Evolutionary conservation across 2,888 invertebrate species (phyloP), one percentile per base, ranked within the genome.

Genomic region (Adela reaumurella): DNA sequence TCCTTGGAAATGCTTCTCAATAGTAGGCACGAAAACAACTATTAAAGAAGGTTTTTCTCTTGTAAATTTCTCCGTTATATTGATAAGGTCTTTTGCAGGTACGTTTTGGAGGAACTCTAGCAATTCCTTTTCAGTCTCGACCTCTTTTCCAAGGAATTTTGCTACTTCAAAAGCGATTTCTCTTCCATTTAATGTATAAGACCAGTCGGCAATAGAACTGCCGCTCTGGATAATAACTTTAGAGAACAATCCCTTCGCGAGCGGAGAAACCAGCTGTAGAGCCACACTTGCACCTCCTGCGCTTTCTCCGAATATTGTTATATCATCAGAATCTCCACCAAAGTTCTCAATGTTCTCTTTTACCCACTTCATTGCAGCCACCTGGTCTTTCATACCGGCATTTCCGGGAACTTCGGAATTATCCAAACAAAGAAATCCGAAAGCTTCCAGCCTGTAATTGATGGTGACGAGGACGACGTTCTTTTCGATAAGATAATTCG

Each of bases 151-250:
- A 11, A 45, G 45, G 17, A 45, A 45, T 45, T 19, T 45, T 1
- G 61, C 70, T 0, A 60, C 54, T 53, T 65, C 61, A 46, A 67
- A 65, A 2, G 70, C 70, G 54, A 68, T 56, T 11, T 60, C 64
- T 47, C 54, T 60, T 0, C 60, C 56, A 19, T 45, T 19, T 5
- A 19, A 6, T 10, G 10, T 19, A 14, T 17, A 45, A 45, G 45
- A 14, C 46, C 46, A 46, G 16, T 28, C 16, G n/a, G 20, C 28
- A 5, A 16, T 19, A 24, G 24, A 46, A 16, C n/a, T 19, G 4
- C 46, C 46, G 17, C 46, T 46, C 28, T 46, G 46, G 4, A 24
- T 24, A 5, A 46, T 46, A 3, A 28, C 46, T 24, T n/a, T 16
- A 4, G 14, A 24, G 46, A 46, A 46, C 24, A 24, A 28, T 18